Evolutionary conservation across 2,113 vertebrate genomes (phyloP), one percentile per base, ranked within the genome.

Genomic region (Anser brachyrhynchus): DNA sequence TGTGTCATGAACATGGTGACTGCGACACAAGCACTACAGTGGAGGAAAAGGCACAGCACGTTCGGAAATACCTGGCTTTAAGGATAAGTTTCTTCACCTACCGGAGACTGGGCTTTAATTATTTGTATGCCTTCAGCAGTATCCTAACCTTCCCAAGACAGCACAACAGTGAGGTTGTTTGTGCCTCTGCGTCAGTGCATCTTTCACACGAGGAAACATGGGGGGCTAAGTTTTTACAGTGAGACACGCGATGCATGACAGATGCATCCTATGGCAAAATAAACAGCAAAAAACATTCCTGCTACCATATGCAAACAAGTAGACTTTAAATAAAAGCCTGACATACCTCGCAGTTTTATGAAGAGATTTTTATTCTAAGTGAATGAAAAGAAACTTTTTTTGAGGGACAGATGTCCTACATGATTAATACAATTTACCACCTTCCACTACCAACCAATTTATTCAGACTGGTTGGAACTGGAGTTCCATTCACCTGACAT

Each of bases 221-320:
- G 15, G 78, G 28, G 8, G 9, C 8, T 14, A 25, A 28, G 13
- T 17, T 29, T 55, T 41, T 16, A 77, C 10, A 65, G 28, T 1
- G 33, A 46, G 26, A 15, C 52, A 61, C 33, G 16, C 5, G 2
- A 39, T 6, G 35, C 29, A 33, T 1, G 17, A 35, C 21, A 49
- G 37, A 23, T 2, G 69, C 7, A 25, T 4, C 10, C 44, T 3
- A 4, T 5, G 7, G 52, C 54, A 76, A 67, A 81, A 37, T 22
- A 1, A 49, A 51, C 71, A 62, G 59, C 8, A 64, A 44, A 77
- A 2, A 13, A 33, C 9, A 0, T 6, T 86, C 64, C 79, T 88
- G 31, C 78, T 35, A 2, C 1, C 13, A 1, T 1, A 6, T 6
- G 44, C 21, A 41, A 52, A 23, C 9, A 13, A 54, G 31, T 20